phyloP scores from a whole-genome alignment of 2,797 vertebrate species.

The Tarsius wallacei region DNA sequence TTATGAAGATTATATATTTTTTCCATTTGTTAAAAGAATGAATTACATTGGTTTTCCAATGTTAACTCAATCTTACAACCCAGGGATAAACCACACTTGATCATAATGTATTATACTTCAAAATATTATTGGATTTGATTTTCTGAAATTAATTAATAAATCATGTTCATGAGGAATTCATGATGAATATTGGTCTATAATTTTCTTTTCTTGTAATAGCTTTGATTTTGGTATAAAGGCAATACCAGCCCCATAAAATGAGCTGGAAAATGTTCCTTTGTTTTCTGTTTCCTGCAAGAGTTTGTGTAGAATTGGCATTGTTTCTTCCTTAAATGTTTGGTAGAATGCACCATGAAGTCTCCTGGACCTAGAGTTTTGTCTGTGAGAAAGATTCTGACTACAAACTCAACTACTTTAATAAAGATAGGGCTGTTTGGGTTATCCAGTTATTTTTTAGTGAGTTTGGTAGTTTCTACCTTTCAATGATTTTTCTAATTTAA shows the following conservation, averaged over 20 bases:
- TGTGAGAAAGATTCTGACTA: slow-evolving; percentile 28
- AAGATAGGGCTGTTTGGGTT: neutral
- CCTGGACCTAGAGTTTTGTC: neutral
- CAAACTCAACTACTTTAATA: slow-evolving; percentile 18
- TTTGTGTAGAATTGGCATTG: slow-evolving; percentile 20
- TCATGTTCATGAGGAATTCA: neutral
- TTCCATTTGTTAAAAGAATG: neutral
- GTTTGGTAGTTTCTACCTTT: neutral
- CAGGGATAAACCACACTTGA: neutral
- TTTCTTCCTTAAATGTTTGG: neutral
- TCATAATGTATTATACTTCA: neutral
- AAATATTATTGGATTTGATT: slow-evolving; percentile 49
- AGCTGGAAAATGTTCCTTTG: neutral
- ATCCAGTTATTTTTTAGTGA: slow-evolving; percentile 9
- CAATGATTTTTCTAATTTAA: neutral
- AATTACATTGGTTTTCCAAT: slow-evolving; percentile 37
- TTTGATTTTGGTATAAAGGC: slow-evolving; percentile 20
- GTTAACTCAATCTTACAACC: neutral
- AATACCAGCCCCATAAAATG: slow-evolving; percentile 41
- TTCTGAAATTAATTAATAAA: slow-evolving; percentile 36
- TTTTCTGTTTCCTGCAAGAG: slow-evolving; percentile 15
- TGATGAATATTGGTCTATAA: neutral
- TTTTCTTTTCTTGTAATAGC: slow-evolving; percentile 22
- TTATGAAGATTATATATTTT: neutral
- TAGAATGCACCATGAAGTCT: slow-evolving; percentile 1